phyloP scores from a whole-genome alignment of 2,113 vertebrate species.

The Bagarius yarrelli region DNA sequence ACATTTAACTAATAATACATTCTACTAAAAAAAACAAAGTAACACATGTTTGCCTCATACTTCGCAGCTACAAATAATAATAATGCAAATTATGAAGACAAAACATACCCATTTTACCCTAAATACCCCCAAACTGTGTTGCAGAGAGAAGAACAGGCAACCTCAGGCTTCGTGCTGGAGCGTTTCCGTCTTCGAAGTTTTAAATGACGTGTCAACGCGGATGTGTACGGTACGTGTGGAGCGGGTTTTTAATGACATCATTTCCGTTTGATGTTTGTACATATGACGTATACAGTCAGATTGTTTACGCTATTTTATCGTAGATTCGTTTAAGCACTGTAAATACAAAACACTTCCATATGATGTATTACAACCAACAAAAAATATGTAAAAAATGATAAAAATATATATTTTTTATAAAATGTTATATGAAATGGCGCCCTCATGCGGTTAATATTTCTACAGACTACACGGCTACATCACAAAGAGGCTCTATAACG shows the following conservation, averaged over 20 bases:
- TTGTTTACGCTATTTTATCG: not conserved
- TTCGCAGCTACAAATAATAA: not conserved
- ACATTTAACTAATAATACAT: not conserved
- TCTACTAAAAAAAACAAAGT: not conserved
- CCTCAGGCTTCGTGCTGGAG: not conserved
- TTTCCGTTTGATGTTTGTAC: not conserved
- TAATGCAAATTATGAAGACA: no score
- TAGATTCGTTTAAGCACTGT: not conserved
- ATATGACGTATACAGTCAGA: not conserved
- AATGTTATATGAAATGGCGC: not conserved
- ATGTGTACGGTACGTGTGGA: not conserved
- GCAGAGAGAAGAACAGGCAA: no score
- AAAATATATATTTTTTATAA: not conserved
- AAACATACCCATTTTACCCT: slow-evolving; percentile 45
- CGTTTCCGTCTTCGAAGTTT: slow-evolving; percentile 48
- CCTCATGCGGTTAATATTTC: not conserved
- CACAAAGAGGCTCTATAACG: no score
- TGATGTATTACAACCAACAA: not conserved
- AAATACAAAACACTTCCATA: not conserved
- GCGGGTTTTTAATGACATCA: not conserved
- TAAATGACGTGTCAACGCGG: slow-evolving; percentile 52
- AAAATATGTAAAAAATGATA: not conserved
- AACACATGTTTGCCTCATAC: no score
- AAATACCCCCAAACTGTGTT: not conserved
- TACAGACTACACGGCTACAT: no score